Percentiles rank a stretch among this genome's conserved stretches.
Conservation (phyloP, 2,113 vertebrate species). For the Redunca redunca region DNA sequence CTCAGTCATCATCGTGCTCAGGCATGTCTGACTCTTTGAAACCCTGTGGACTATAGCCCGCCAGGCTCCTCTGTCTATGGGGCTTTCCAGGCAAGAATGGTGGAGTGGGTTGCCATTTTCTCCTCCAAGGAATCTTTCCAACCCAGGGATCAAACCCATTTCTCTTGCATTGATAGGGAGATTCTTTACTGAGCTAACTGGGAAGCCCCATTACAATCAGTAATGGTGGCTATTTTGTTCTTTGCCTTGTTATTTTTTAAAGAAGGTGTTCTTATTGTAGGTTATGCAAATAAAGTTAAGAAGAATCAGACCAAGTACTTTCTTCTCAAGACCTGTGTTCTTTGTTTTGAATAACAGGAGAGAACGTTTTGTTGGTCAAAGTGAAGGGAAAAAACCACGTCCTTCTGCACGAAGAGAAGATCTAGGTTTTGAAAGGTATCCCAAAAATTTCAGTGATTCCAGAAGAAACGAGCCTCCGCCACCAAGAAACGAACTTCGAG, state of each 20-base stretch:
- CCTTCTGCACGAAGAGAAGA: conserved; percentile 87
- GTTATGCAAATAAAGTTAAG: neutral
- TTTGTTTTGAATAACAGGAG: conserved; percentile 80
- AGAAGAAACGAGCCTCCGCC: conserved; percentile 87
- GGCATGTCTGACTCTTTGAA: neutral
- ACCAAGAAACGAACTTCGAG: conserved; percentile 87
- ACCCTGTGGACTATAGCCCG: neutral
- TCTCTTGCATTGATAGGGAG: neutral
- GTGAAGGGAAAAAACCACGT: conserved; percentile 91
- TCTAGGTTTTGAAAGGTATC: conserved; percentile 89
- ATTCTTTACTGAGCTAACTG: neutral
- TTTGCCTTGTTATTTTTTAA: neutral
- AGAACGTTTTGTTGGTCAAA: conserved; percentile 90
- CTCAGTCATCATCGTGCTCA: neutral
- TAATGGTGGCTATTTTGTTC: neutral
- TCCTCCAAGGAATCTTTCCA: neutral
- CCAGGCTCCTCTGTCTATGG: neutral
- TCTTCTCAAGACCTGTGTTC: neutral
- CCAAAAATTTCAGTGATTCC: conserved; percentile 90
- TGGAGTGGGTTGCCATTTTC: neutral
- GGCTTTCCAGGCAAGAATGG: neutral
- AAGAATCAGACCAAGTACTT: neutral
- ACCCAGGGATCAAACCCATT: neutral
- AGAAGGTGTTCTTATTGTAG: neutral
- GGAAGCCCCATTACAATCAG: neutral